These are phyloP conservation scores for Cryptomyrus ogoouensis DNA, from an alignment of 2,113 vertebrate genomes.

Conservation along the genomic window DNA sequence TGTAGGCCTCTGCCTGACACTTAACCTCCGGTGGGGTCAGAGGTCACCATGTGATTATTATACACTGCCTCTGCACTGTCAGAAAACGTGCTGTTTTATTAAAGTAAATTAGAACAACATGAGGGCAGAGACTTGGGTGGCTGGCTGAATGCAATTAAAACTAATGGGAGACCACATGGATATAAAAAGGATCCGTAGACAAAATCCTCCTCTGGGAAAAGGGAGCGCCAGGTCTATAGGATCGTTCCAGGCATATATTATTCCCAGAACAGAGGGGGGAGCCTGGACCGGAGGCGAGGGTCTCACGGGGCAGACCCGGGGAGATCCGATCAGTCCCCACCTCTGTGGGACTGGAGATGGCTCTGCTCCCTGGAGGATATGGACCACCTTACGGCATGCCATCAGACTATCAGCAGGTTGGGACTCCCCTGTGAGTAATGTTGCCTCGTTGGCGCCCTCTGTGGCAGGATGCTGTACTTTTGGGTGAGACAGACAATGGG, in stretches of 20 bases:
- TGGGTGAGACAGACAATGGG: neutral
- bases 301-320: neutral
- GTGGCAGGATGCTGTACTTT: neutral
- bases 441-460: neutral
- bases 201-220: neutral
- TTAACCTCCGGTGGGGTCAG: constrained; percentile 29
- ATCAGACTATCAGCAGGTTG: neutral
- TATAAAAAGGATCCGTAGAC: neutral
- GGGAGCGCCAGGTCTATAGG: neutral
- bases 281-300: neutral
- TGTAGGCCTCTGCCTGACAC: constrained; percentile 17
- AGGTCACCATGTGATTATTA: constrained; percentile 27
- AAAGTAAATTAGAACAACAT: constrained; percentile 35
- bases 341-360: neutral
- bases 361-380: neutral
- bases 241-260: neutral
- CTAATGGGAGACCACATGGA: constrained; percentile 24
- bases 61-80: constrained; percentile 6
- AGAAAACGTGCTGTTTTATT: constrained; percentile 27
- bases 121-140: neutral
- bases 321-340: neutral
- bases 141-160: constrained; percentile 18
- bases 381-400: neutral
- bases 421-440: neutral
- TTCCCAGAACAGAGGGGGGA: neutral